phyloP scores from a whole-genome alignment of 2,888 invertebrate genomes.

The Synanthedon andrenaeformis region DNA sequence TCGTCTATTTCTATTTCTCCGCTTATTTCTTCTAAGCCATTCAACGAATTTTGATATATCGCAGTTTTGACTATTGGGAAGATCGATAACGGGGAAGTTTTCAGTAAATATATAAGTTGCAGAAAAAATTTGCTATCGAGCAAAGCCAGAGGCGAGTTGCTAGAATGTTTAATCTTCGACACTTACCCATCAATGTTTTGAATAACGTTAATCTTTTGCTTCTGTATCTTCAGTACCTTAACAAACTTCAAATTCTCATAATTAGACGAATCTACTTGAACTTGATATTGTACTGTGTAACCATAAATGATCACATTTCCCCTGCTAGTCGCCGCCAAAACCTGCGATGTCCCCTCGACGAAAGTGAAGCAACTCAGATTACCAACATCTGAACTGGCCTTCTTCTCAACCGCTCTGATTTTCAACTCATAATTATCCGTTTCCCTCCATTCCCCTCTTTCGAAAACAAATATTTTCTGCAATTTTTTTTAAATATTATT shows the following conservation, averaged over 20 bases:
- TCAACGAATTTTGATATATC: too few relatives aligned
- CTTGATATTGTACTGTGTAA: conserved; percentile 49
- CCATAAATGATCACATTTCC: conserved; percentile 66
- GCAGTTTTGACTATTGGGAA: too few relatives aligned
- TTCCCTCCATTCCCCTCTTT: conserved; percentile 39
- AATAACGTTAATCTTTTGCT: conserved; percentile 52
- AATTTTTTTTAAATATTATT: conserved; percentile 5
- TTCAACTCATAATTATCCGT: conserved; percentile 43
- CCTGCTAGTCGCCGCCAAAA: conserved; percentile 56
- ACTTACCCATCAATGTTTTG: conserved; percentile 63
- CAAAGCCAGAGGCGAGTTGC: too few relatives aligned
- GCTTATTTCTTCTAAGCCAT: too few relatives aligned
- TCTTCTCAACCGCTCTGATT: conserved; percentile 26
- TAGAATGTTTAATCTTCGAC: too few relatives aligned
- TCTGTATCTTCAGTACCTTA: conserved; percentile 58
- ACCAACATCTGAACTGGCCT: conserved; percentile 38
- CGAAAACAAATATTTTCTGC: conserved; percentile 43
- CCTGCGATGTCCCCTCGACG: conserved; percentile 53
- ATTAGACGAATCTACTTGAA: conserved; percentile 25
- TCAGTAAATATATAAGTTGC: too few relatives aligned
- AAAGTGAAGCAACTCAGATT: conserved; percentile 63
- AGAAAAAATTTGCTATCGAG: too few relatives aligned
- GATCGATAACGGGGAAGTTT: too few relatives aligned
- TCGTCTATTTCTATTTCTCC: too few relatives aligned
- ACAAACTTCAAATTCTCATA: conserved; percentile 49